Evolutionary conservation across 2,888 invertebrate species (phyloP), one percentile per base, ranked within the genome.

Genomic region (Pristionchus arcanus): DNA sequence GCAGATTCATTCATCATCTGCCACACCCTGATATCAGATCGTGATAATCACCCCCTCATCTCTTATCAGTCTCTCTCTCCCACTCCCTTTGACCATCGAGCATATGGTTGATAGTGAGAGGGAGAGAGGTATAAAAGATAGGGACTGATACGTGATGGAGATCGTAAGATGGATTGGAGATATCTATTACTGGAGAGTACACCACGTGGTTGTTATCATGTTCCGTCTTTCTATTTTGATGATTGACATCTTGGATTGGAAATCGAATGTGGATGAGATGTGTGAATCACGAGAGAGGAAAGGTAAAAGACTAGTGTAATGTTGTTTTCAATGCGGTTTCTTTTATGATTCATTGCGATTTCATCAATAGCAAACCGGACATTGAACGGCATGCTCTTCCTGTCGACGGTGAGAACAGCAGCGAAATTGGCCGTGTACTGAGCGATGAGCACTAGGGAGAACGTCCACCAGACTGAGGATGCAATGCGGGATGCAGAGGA

Each of bases 401-500:
- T 96, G 95, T 99, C 98, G 53, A 99, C 98, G 0, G 99, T 99
- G 77, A 99, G 96, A 96, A 99, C 98, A 2, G 99, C 99, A 0
- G 99, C 99, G 95, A 99, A 96, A 96, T 98, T 98, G 28, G 99
- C 99, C 19, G 99, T 99, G 96, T 99, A 99, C n/a, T 99, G 99
- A 0, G 98, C 98, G 91, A 99, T 97, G 95, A 99, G 98, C 95
- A 99, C 99, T 68, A 99, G 96, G 0, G 98, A 98, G 96, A 99
- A 99, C 96, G 98, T 98, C 98, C 98, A 99, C 99, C 99, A 99
- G n/a, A 93, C 92, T 0, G 92, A 63, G 16, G 83, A 77, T 37
- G 59, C 34, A 19, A 87, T 91, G 90, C 92, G 86, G 34, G 92
- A 91, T 13, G 93, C 91, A 34, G 90, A 90, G 71, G 97, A 97